Conservation (phyloP, 2,797 vertebrate genomes). For the Melanogrammus aeglefinus region DNA sequence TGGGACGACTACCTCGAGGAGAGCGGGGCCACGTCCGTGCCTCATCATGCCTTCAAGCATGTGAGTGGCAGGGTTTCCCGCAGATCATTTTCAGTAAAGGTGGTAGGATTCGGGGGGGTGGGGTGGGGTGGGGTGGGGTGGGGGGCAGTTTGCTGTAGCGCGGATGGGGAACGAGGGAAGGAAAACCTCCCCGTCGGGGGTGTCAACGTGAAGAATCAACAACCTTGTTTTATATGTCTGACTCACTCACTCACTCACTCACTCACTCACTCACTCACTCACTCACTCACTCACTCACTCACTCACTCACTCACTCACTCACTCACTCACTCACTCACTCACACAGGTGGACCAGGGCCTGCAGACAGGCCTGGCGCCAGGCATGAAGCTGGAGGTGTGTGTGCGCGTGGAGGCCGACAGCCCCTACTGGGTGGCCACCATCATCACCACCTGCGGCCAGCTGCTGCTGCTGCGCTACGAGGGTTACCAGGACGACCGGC, state of each 20-base stretch:
- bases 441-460: constrained; percentile 96
- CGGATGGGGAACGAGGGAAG: background rate
- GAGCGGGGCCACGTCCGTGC: constrained; percentile 84
- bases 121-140: background rate
- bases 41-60: constrained; percentile 94
- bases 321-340: background rate
- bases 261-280: background rate
- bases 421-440: constrained; percentile 88
- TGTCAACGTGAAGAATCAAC: background rate
- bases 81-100: too few species aligned
- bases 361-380: constrained; percentile 91
- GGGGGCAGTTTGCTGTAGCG: background rate
- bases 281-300: background rate
- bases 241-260: background rate
- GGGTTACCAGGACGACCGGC: constrained; percentile 90
- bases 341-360: constrained; percentile 90
- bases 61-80: constrained; percentile 70
- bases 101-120: too few species aligned
- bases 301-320: background rate
- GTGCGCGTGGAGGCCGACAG: constrained; percentile 81
- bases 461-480: constrained; percentile 92
- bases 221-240: background rate
- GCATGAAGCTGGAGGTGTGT: constrained; percentile 95
- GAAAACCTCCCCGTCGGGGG: background rate
- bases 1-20: constrained; percentile 99